phyloP scores from a whole-genome alignment of 2,797 vertebrate genomes.

The Discoglossus pictus region DNA sequence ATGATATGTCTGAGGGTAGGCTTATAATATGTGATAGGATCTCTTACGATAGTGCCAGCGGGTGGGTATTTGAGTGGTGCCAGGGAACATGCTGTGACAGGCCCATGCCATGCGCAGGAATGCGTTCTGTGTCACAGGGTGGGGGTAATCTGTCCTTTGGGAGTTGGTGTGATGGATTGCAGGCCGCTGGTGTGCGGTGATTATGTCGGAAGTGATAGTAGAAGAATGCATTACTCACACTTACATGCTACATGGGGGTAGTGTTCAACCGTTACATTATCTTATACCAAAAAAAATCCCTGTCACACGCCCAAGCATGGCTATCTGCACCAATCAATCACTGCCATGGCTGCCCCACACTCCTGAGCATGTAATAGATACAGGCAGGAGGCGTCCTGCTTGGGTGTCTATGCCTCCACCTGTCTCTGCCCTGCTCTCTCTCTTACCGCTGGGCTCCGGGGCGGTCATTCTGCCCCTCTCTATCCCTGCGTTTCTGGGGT shows the following conservation, averaged over 20 bases:
- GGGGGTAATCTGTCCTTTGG: not conserved
- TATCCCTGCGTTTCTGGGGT: slow-evolving; percentile 17
- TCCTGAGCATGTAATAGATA: slow-evolving; percentile 33
- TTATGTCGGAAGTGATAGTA: slow-evolving; percentile 48
- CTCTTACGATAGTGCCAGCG: not conserved
- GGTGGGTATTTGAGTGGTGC: slow-evolving; percentile 13
- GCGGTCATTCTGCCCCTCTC: slow-evolving; percentile 1
- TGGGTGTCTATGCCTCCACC: slow-evolving; percentile 25
- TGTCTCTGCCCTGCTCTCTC: slow-evolving; percentile 30
- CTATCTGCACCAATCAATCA: slow-evolving; percentile 43
- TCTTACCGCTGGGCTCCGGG: not conserved
- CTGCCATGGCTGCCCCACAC: slow-evolving; percentile 13
- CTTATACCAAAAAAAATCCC: slow-evolving; percentile 23
- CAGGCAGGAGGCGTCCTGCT: slow-evolving; percentile 13
- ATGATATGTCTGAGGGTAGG: slow-evolving; percentile 12
- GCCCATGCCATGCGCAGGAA: slow-evolving; percentile 44
- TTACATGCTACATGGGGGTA: slow-evolving; percentile 12
- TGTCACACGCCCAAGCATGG: slow-evolving; percentile 8
- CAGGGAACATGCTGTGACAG: slow-evolving; percentile 34
- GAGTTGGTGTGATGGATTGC: slow-evolving; percentile 39
- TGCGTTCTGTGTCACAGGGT: slow-evolving; percentile 49
- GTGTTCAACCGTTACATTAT: slow-evolving; percentile 39
- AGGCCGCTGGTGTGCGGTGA: slow-evolving; percentile 29
- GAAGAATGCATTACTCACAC: slow-evolving; percentile 46
- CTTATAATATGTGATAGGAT: slow-evolving; percentile 4